These are phyloP conservation scores for Sepioteuthis lessoniana DNA, from an alignment of 2,888 invertebrate genomes.

Conservation along the genomic window DNA sequence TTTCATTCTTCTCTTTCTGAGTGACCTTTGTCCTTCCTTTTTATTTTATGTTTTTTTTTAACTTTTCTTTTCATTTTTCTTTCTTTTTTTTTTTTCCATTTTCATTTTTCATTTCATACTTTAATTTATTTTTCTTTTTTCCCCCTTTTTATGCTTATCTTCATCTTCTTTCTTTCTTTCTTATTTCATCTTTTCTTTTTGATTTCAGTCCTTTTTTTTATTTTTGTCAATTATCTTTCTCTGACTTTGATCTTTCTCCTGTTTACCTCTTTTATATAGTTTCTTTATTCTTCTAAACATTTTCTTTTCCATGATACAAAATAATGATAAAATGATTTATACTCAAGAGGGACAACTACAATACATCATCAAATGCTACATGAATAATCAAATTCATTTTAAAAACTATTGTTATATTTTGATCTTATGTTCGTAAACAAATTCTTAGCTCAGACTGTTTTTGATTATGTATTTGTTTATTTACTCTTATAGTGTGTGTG, in stretches of 20 bases:
- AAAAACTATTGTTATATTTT: too few species aligned
- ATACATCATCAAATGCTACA: neutral
- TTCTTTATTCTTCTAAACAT: neutral
- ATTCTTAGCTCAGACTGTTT: too few species aligned
- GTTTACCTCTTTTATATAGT: neutral
- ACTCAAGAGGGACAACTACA: neutral
- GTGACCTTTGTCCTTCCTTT: too few species aligned
- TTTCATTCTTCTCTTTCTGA: neutral
- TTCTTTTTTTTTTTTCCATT: neutral
- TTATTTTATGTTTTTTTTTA: neutral
- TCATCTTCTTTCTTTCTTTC: neutral
- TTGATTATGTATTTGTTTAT: too few species aligned
- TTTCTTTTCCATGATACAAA: neutral
- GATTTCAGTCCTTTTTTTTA: neutral
- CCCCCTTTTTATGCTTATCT: neutral
- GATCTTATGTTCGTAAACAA: too few species aligned
- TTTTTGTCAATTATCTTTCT: neutral
- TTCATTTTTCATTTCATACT: neutral
- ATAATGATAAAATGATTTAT: neutral
- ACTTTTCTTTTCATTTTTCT: neutral
- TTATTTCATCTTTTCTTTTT: neutral
- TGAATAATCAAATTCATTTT: neutral
- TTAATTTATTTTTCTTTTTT: neutral
- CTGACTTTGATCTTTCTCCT: neutral
- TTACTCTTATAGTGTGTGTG: too few species aligned